phyloP scores from a whole-genome alignment of 2,113 vertebrate genomes.

The Apodemus speciosus region DNA sequence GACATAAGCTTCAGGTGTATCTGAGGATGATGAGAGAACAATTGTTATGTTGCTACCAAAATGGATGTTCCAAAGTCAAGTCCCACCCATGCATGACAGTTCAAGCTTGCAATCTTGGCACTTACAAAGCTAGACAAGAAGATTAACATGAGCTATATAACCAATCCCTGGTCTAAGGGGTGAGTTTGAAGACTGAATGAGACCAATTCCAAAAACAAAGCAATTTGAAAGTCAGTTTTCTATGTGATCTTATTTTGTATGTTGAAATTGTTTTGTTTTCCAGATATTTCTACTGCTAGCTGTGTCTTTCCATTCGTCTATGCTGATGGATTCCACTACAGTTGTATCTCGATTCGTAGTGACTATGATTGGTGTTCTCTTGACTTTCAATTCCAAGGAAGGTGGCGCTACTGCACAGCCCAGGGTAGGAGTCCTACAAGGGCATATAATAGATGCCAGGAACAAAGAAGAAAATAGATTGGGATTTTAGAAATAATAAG shows the following conservation, averaged over 20 bases:
- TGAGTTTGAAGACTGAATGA: not conserved
- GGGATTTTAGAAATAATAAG: not conserved
- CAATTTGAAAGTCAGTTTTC: not conserved
- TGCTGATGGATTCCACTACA: fast-evolving
- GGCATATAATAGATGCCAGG: not conserved
- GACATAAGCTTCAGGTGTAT: fast-evolving
- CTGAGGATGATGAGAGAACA: fast-evolving
- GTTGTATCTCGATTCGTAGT: not conserved
- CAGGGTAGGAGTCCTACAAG: fast-evolving
- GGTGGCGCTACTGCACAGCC: conserved; percentile 64
- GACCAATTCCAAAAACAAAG: not conserved
- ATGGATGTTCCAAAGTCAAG: not conserved
- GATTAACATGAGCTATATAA: too few relatives aligned
- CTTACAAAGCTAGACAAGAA: too few relatives aligned
- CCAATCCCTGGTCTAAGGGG: not conserved
- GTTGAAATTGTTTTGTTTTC: not conserved
- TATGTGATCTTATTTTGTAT: not conserved
- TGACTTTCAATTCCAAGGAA: conserved; percentile 3
- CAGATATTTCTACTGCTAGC: fast-evolving
- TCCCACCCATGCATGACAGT: too few relatives aligned
- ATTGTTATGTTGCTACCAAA: not conserved
- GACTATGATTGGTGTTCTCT: conserved; percentile 73
- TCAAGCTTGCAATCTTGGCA: too few relatives aligned
- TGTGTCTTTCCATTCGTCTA: conserved; percentile 67
- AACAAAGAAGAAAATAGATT: not conserved